phyloP scores from a whole-genome alignment of 35 echinoderm and acorn worm species.

The Heliocidaris erythrogramma region DNA sequence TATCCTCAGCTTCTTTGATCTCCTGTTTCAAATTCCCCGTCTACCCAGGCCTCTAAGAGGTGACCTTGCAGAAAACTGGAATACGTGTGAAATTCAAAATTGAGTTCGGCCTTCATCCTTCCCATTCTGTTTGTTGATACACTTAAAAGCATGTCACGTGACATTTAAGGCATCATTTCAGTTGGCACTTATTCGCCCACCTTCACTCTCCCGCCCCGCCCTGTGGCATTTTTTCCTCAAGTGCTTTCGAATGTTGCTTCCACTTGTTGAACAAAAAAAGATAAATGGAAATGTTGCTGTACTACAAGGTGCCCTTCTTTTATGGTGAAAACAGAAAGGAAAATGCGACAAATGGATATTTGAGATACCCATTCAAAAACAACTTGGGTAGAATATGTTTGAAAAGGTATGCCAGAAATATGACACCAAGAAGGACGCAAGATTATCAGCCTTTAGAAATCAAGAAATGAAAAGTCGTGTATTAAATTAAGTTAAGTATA shows the following conservation, averaged over 20 bases:
- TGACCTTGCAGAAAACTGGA: neutral
- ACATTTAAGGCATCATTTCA: neutral
- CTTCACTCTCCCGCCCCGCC: neutral
- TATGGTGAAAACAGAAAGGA: too few relatives aligned
- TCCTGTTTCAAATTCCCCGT: neutral
- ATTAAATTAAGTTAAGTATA: too few relatives aligned
- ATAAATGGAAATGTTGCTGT: neutral
- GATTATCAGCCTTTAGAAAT: too few relatives aligned
- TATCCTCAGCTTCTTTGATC: neutral
- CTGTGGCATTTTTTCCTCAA: neutral
- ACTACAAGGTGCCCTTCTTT: neutral
- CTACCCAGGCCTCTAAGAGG: neutral
- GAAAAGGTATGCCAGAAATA: too few relatives aligned
- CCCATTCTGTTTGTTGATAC: neutral
- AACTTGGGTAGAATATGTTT: too few relatives aligned
- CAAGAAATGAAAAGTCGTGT: too few relatives aligned
- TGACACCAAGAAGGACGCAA: too few relatives aligned
- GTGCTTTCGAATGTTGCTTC: neutral
- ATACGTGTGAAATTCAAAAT: slow-evolving; percentile 5
- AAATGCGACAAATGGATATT: too few relatives aligned
- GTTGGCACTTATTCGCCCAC: neutral
- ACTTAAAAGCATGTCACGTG: neutral
- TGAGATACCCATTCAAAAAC: too few relatives aligned
- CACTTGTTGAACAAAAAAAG: neutral
- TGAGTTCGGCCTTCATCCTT: neutral